Conservation (phyloP, 2,888 invertebrate genomes). For the Campoletis raptor region DNA sequence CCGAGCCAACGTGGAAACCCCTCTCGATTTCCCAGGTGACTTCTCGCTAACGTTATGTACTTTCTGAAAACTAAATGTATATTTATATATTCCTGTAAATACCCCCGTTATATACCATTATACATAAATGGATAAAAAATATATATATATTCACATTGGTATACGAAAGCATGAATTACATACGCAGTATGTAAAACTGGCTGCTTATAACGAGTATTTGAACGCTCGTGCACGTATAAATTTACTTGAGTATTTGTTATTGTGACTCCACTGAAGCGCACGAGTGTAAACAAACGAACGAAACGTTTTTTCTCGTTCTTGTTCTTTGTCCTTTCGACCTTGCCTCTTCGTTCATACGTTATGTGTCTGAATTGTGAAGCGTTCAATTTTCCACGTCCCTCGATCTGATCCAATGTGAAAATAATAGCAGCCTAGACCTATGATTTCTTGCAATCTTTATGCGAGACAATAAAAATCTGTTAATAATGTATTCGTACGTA, state of each 20-base stretch:
- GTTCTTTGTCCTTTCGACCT: not conserved
- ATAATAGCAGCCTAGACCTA: not conserved
- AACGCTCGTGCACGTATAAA: not conserved
- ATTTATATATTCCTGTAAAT: constrained; percentile 13
- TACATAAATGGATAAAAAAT: not conserved
- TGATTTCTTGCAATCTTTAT: not conserved
- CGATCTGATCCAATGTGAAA: not conserved
- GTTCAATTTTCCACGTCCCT: not conserved
- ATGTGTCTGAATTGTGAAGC: not conserved
- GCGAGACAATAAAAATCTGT: not conserved
- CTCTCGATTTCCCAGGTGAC: constrained; percentile 77
- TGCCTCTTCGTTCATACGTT: not conserved
- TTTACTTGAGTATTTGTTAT: not conserved
- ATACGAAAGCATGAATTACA: not conserved
- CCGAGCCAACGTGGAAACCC: constrained; percentile 69
- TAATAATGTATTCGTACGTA: not conserved
- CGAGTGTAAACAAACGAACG: not conserved
- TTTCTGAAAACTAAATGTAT: constrained; percentile 5
- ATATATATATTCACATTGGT: not conserved
- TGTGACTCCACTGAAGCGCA: not conserved
- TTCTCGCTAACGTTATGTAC: constrained; percentile 46
- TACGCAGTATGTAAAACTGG: constrained; percentile 10
- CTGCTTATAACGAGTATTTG: constrained; percentile 18
- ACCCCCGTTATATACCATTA: not conserved
- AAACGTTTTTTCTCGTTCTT: not conserved